Evolutionary conservation across 2,888 invertebrate species (phyloP), one percentile per base, ranked within the genome.

Genomic region (Erebia epiphron): DNA sequence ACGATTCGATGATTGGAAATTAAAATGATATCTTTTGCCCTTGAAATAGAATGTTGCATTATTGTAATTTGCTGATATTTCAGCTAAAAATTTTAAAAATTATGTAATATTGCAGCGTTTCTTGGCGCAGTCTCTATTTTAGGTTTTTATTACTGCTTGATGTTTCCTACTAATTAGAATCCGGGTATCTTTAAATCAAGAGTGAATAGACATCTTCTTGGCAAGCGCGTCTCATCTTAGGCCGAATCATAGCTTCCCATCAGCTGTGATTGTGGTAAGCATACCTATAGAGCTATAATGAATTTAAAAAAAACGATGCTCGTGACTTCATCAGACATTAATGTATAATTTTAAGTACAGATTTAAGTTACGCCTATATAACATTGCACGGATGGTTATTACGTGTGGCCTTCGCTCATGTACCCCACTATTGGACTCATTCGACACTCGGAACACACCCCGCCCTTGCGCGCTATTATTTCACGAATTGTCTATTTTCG

Each of bases 381-480:
- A 26, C 35, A 35, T 35, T 16, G 52, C n/a, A 52, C 16, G 16
- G 52, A 52, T 16, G 16, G 9, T 52, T 16, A 52, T 52, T n/a
- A 8, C 5, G 52, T 9, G 11, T 43, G 54, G 35, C 68, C 71
- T 68, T 60, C 64, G 5, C 14, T 13, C 52, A 26, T 46, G 26
- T 35, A 26, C 49, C 43, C 14, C 10, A 16, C 26, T 35, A 35
- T 5, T 1, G 35, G 35, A 35, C 26, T 41, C 41, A 18, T 56
- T 35, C 26, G 14, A 65, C 60, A n/a, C 68, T 18, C 61, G 14
- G 11, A 56, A 68, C 66, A 58, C 52, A 61, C n/a, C 35, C 43
- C 35, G 49, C 9, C 71, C 71, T 72, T 57, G 71, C 61, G 57
- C 72, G 72, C 69, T 10, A 58, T 66, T 64, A 68, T 65, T 65